A percentile compares a stretch with the other conserved stretches of the same genome.
phyloP scores from a whole-genome alignment of 2,888 invertebrate genomes.

The Pasiphila rectangulata region DNA sequence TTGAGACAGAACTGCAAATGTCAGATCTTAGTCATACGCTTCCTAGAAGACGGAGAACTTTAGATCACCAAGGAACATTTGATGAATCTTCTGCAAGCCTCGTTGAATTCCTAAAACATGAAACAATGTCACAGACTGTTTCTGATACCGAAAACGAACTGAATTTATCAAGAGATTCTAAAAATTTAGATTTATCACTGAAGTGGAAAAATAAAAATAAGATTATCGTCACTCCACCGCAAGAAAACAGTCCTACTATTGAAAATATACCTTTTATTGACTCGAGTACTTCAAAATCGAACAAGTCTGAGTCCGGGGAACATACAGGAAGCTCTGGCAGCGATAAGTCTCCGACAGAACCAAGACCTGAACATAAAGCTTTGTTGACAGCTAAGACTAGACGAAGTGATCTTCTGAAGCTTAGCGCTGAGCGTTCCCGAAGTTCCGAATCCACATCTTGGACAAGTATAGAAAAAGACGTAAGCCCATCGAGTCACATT shows the following conservation, averaged over 20 bases:
- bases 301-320: slow-evolving; percentile 69
- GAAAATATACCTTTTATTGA: slow-evolving; percentile 78
- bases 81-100: slow-evolving; percentile 81
- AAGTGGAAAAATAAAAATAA: slow-evolving; percentile 80
- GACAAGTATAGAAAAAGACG: slow-evolving; percentile 89
- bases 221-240: slow-evolving; percentile 82
- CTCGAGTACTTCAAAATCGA: slow-evolving; percentile 63
- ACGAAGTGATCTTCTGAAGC: slow-evolving; percentile 81
- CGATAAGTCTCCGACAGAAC: slow-evolving; percentile 69
- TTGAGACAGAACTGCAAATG: slow-evolving; percentile 78
- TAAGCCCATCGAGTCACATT: slow-evolving; percentile 82
- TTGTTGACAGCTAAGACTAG: slow-evolving; percentile 73
- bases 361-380: slow-evolving; percentile 57
- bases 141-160: slow-evolving; percentile 68
- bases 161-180: slow-evolving; percentile 47
- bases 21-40: slow-evolving; percentile 72
- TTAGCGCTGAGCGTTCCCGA: slow-evolving; percentile 87
- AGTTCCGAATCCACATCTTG: slow-evolving; percentile 90
- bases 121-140: slow-evolving; percentile 61
- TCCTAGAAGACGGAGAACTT: slow-evolving; percentile 43
- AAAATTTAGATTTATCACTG: slow-evolving; percentile 58
- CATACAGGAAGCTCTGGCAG: slow-evolving; percentile 72
- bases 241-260: slow-evolving; percentile 81
- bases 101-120: slow-evolving; percentile 71
- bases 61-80: slow-evolving; percentile 82